Conservation (phyloP, 2,797 vertebrate species). For the Rhinophrynus dorsalis region DNA sequence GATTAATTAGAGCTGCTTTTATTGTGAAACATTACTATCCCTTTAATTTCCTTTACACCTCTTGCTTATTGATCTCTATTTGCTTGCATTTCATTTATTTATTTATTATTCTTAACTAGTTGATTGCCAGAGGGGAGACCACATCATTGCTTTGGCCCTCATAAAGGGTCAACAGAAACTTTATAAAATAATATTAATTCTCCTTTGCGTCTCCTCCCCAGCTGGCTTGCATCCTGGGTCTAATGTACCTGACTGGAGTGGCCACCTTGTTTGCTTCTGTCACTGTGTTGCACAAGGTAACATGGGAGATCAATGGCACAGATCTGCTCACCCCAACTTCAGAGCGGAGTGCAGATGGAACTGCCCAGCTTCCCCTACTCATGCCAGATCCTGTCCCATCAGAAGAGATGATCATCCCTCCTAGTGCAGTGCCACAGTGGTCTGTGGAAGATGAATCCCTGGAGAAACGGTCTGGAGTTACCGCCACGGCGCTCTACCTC, state of each 20-base stretch:
- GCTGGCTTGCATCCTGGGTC: constrained; percentile 86
- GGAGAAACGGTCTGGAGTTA: constrained; percentile 31
- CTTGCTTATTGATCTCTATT: too few relatives aligned
- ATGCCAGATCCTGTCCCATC: constrained; percentile 15
- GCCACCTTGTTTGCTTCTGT: constrained; percentile 80
- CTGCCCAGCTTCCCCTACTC: not conserved
- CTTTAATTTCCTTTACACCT: too few relatives aligned
- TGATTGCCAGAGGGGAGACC: too few relatives aligned
- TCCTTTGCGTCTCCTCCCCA: constrained; percentile 50
- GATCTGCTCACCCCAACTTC: not conserved
- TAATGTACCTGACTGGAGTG: constrained; percentile 89
- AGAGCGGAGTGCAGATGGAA: not conserved
- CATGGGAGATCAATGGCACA: constrained; percentile 59
- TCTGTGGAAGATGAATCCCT: constrained; percentile 65
- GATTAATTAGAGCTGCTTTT: too few relatives aligned
- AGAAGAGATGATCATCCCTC: not conserved
- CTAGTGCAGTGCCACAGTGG: constrained; percentile 49
- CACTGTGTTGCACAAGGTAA: constrained; percentile 77
- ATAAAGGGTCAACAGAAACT: too few relatives aligned
- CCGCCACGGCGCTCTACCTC: constrained; percentile 69
- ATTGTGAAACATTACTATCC: too few relatives aligned
- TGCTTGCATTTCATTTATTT: too few relatives aligned
- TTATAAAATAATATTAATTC: too few relatives aligned
- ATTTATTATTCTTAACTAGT: too few relatives aligned
- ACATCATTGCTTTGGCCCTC: too few relatives aligned